These are phyloP conservation scores for Trialeurodes vaporariorum DNA, from an alignment of 1,140 invertebrate species.

Conservation along the genomic window DNA sequence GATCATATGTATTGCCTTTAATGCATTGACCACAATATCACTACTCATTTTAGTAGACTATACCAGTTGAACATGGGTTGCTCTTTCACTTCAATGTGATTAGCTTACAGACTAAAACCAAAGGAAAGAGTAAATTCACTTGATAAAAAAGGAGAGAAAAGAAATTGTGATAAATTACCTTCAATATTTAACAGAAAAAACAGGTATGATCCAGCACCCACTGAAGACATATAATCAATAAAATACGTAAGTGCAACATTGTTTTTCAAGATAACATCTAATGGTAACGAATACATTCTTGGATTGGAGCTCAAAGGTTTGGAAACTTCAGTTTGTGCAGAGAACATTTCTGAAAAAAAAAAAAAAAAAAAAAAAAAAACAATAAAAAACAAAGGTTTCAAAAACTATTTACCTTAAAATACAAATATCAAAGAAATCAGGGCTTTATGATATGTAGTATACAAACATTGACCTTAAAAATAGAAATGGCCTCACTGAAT, in stretches of 20 bases:
- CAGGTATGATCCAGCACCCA: conserved; percentile 58
- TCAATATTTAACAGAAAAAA: conserved; percentile 77
- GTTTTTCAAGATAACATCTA: conserved; percentile 70
- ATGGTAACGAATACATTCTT: conserved; percentile 26
- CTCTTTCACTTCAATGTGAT: too few relatives aligned
- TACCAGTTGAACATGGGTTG: too few relatives aligned
- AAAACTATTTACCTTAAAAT: too few relatives aligned
- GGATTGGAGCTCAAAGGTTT: neutral
- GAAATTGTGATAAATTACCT: conserved; percentile 35
- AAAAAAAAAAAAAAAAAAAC: conserved; percentile 14
- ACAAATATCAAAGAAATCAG: too few relatives aligned
- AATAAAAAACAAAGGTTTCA: neutral
- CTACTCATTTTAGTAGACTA: too few relatives aligned
- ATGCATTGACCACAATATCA: too few relatives aligned
- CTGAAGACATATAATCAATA: conserved; percentile 63
- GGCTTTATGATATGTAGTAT: too few relatives aligned
- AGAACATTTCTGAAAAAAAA: conserved; percentile 9
- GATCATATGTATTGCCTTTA: too few relatives aligned
- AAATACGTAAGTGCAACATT: conserved; percentile 68
- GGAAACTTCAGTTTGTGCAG: conserved; percentile 7
- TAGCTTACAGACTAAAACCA: too few relatives aligned
- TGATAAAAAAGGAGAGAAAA: conserved; percentile 21
- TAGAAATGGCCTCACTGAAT: too few relatives aligned
- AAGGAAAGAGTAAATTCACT: too few relatives aligned
- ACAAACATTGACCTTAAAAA: too few relatives aligned